Percentiles rank a stretch among this genome's conserved stretches.
Evolutionary conservation across 2,797 vertebrate species (phyloP).

Genomic region (Apodemus agrarius): DNA sequence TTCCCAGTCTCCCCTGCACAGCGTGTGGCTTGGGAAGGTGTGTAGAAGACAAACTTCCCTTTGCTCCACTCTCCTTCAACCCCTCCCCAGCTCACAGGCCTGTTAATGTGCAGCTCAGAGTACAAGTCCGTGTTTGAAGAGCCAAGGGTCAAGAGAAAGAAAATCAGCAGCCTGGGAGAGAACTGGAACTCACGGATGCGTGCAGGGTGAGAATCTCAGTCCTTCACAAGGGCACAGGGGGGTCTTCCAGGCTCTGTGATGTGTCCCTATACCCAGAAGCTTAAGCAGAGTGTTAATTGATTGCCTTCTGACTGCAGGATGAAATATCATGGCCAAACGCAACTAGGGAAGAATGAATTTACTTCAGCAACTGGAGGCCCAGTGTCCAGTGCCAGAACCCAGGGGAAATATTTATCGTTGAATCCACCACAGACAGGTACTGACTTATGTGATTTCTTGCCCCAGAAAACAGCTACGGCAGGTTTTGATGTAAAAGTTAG

Average conservation of each 20-base stretch:
- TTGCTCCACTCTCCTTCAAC: background rate
- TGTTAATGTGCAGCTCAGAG: fast-evolving
- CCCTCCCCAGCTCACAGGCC: too few relatives aligned
- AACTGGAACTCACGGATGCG: too few relatives aligned
- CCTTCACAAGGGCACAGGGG: background rate
- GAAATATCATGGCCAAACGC: background rate
- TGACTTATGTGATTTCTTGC: background rate
- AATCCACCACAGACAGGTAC: background rate
- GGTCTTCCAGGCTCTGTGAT: background rate
- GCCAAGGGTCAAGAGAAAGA: background rate
- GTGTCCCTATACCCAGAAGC: too few relatives aligned
- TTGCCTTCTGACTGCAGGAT: background rate
- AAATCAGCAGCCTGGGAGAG: background rate
- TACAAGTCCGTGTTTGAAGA: background rate
- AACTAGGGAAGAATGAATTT: background rate
- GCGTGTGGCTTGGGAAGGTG: background rate
- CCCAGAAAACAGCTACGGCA: background rate
- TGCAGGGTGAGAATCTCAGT: fast-evolving
- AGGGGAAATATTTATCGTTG: background rate
- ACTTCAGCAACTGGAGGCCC: too few relatives aligned
- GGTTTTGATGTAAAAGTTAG: background rate
- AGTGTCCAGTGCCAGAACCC: background rate
- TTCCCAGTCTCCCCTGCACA: background rate
- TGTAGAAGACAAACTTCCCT: background rate
- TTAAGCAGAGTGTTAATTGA: background rate